Base-by-base conservation (phyloP, 2,797 vertebrate species). In the Acipenser oxyrinchus region DNA sequence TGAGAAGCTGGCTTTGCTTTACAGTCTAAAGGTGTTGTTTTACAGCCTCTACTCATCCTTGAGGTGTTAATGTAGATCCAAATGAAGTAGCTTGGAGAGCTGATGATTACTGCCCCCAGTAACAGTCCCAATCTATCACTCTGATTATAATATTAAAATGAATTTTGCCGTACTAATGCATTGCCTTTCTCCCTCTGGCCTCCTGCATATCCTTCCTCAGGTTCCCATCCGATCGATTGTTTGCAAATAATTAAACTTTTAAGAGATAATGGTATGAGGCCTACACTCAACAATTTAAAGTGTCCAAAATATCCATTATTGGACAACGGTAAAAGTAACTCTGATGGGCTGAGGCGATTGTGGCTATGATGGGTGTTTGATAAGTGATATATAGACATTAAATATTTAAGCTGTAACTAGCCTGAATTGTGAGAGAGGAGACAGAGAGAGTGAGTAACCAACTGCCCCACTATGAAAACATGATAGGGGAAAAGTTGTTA, bases 241-340 rank as follows among this genome's bases (percentile, higher is more conserved):
- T 89, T 90, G 86, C 87, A 90, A 90, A 90, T 91, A 90, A 89
- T 91, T 89, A 90, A 90, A 87, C 87, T 89, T 87, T 90, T 85
- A 89, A 84, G 82, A 89, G 87, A 88, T 88, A 88, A 87, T 86
- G 81, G 82, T 82, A 75, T 67, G 79, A 83, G 72, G 79, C 83
- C 86, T 85, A 84, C 83, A 83, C 78, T 87, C 81, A 84, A 77
- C 84, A 79, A 82, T 88, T 77, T 77, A 67, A 65, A 83, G 80
- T 79, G 81, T 76, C 88, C 79, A 64, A 76, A 71, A 84, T 76
- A 60, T 70, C 77, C 68, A 80, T 84, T 82, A 74, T 80, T 71
- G 82, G 81, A 74, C 73, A 69, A 74, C 72, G 77, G 70, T 79
- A 79, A 78, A 70, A 74, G 83, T 86, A 84, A 76, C 83, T 85